Percentiles rank a stretch among this genome's conserved stretches.
Evolutionary conservation across 2,797 vertebrate genomes (phyloP).

Genomic region (Eurystomus glaucurus): DNA sequence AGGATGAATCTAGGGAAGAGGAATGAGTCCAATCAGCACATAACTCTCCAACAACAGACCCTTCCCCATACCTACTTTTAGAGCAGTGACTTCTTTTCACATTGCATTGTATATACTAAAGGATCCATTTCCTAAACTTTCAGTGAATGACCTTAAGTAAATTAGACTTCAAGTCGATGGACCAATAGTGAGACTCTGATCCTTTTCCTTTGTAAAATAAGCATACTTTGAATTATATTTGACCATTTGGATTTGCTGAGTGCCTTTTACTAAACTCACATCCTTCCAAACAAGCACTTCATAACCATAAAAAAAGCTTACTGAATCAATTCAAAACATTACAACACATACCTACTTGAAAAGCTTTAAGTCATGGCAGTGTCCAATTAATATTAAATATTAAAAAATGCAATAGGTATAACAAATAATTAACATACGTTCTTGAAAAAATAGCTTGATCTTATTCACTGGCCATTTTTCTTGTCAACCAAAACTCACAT

Average conservation of each 20-base stretch:
- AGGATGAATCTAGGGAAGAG: not conserved
- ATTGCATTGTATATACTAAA: not conserved
- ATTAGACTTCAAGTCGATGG: not conserved
- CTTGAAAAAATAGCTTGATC: not conserved
- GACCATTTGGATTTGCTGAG: not conserved
- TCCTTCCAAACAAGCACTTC: not conserved
- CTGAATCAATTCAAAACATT: not conserved
- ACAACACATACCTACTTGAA: not conserved
- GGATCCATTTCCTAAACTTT: not conserved
- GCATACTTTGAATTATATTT: not conserved
- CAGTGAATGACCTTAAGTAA: not conserved
- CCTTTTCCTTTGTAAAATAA: not conserved
- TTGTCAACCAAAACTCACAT: not conserved
- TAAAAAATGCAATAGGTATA: not conserved
- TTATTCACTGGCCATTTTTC: not conserved
- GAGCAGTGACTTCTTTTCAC: not conserved
- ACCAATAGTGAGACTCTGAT: not conserved
- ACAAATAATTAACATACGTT: not conserved
- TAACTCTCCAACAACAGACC: not conserved
- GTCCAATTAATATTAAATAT: not conserved
- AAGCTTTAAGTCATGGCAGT: not conserved
- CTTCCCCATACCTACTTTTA: not conserved
- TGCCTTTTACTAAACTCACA: not conserved
- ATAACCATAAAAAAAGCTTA: not conserved
- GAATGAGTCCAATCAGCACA: not conserved